Evolutionary conservation across 2,797 vertebrate genomes (phyloP).

Genomic region (Tamandua tetradactyla): DNA sequence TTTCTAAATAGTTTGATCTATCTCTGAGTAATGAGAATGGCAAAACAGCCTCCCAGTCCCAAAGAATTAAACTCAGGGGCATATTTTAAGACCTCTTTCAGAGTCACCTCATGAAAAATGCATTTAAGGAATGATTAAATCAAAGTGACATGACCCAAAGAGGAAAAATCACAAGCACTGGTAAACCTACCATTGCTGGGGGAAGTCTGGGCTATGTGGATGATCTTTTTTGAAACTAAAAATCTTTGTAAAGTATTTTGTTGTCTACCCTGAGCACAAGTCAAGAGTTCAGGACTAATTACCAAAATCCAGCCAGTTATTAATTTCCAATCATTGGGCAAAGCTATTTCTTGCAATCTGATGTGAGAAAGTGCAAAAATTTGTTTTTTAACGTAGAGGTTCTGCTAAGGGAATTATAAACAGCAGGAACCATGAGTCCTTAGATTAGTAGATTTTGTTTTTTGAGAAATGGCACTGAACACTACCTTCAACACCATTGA

Average conservation of each 20-base stretch:
- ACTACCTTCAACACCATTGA: neutral
- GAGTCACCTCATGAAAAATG: neutral
- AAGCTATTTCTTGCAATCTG: slow-evolving; percentile 27
- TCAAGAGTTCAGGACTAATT: slow-evolving; percentile 15
- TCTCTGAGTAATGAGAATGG: neutral
- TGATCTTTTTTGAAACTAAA: slow-evolving; percentile 18
- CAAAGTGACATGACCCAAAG: neutral
- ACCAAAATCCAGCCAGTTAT: slow-evolving; percentile 23
- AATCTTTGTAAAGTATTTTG: neutral
- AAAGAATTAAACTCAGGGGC: neutral
- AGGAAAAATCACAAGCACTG: neutral
- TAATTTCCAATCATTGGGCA: slow-evolving; percentile 21
- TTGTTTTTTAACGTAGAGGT: slow-evolving; percentile 19
- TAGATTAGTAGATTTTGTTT: neutral
- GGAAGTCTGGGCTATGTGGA: neutral
- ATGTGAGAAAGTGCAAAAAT: neutral
- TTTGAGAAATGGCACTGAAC: neutral
- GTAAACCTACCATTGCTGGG: neutral
- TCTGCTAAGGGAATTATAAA: slow-evolving; percentile 45
- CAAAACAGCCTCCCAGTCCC: neutral
- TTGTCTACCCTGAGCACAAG: neutral
- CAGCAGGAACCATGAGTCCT: neutral
- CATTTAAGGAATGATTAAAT: slow-evolving; percentile 12
- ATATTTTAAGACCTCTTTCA: neutral
- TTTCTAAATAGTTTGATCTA: neutral